phyloP scores from a whole-genome alignment of 2,797 vertebrate genomes.

The Hypotaenidia okinawae region DNA sequence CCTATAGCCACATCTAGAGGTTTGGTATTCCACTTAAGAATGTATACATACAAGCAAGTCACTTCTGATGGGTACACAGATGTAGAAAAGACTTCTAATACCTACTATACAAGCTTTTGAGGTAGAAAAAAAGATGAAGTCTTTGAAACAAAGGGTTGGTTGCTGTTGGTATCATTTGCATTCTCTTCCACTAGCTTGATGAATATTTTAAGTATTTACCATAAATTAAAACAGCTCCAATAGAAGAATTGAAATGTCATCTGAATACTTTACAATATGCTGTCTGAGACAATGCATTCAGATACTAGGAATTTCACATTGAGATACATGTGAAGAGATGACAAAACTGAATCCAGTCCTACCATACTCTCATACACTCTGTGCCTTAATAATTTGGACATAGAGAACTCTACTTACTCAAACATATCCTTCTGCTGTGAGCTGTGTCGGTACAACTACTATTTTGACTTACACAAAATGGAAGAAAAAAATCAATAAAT shows the following conservation, averaged over 20 bases:
- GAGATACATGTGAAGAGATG: neutral
- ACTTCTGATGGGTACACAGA: neutral
- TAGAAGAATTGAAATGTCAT: neutral
- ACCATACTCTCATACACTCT: neutral
- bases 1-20: neutral
- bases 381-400: neutral
- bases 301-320: neutral
- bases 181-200: neutral
- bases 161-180: neutral
- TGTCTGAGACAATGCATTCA: neutral
- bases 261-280: neutral
- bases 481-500: neutral
- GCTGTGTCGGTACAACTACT: neutral
- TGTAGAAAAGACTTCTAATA: neutral
- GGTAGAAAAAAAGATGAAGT: neutral
- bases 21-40: neutral
- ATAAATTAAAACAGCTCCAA: neutral
- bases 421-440: neutral
- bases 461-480: neutral
- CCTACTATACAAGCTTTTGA: neutral
- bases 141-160: fast-evolving
- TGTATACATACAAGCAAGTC: neutral
- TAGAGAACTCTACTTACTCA: neutral
- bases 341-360: neutral
- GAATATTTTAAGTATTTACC: neutral